These are phyloP conservation scores for Drosophila virilis DNA, from an alignment of 1,140 invertebrate species.

Conservation along the genomic window DNA sequence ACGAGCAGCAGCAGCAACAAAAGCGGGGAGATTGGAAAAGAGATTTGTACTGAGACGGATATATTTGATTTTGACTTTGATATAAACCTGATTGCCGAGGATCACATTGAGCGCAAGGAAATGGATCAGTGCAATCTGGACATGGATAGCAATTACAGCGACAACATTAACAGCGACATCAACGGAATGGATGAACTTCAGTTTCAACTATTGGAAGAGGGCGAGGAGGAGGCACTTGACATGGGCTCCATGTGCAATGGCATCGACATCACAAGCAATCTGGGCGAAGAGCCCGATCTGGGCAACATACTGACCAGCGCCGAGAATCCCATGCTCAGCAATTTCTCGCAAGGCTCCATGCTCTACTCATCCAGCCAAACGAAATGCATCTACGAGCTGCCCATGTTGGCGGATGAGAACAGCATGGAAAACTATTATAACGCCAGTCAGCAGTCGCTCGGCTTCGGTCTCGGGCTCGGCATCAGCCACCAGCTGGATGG, in stretches of 20 bases:
- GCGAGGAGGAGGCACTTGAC: conserved; percentile 54
- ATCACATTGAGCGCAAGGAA: conserved; percentile 64
- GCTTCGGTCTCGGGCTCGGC: conserved; percentile 66
- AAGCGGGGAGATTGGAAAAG: conserved; percentile 70
- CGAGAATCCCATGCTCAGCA: conserved; percentile 53
- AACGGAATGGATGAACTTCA: conserved; percentile 28
- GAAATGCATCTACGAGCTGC: conserved; percentile 51
- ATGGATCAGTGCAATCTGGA: conserved; percentile 57
- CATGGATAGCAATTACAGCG: conserved; percentile 48
- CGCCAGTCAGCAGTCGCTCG: conserved; percentile 60
- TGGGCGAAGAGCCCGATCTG: conserved; percentile 46
- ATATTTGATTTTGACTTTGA: conserved; percentile 80
- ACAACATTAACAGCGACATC: conserved; percentile 52
- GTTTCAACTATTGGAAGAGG: conserved; percentile 20
- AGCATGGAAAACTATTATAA: conserved; percentile 32
- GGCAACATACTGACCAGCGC: conserved; percentile 34
- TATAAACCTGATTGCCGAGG: conserved; percentile 77
- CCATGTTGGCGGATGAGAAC: conserved; percentile 44
- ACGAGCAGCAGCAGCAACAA: conserved; percentile 59
- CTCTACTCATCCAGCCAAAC: conserved; percentile 25
- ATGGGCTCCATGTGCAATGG: conserved; percentile 28
- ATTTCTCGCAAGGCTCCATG: conserved; percentile 31
- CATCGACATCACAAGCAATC: conserved; percentile 46
- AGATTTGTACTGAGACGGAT: conserved; percentile 71
- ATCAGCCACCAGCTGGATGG: conserved; percentile 45